Conservation (phyloP, 2,888 invertebrate species). For the Dermolepida albohirtum region DNA sequence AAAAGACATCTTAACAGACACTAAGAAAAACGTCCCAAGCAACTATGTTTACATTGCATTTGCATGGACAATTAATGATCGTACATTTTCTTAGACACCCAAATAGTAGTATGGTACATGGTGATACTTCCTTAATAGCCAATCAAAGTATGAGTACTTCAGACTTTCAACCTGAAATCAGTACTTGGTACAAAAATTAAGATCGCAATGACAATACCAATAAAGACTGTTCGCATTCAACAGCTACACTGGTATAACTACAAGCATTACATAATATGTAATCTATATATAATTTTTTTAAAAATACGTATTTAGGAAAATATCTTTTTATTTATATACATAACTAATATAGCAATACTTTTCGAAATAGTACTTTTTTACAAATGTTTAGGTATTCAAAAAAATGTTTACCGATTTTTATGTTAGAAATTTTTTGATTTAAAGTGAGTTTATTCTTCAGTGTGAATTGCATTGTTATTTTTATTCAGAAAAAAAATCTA, state of each 20-base stretch:
- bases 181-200: slow-evolving; percentile 31
- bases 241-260: slow-evolving; percentile 38
- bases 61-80: neutral
- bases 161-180: slow-evolving; percentile 16
- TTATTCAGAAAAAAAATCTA: no score
- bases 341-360: neutral
- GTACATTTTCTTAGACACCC: slow-evolving; percentile 5
- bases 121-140: slow-evolving; percentile 7
- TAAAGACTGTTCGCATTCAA: slow-evolving; percentile 31
- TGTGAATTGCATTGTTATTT: no score
- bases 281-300: neutral
- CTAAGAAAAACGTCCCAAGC: no score
- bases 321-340: slow-evolving; percentile 8
- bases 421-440: no score
- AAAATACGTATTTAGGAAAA: neutral
- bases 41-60: no score
- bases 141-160: slow-evolving; percentile 2
- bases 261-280: neutral
- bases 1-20: no score
- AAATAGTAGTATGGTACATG: slow-evolving; percentile 16
- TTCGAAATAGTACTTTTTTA: neutral
- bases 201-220: slow-evolving; percentile 33
- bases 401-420: no score
- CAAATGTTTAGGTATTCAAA: no score
- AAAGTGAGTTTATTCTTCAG: no score